Percentiles rank a stretch among this genome's conserved stretches.
Evolutionary conservation across 2,113 vertebrate genomes (phyloP).

Genomic region (Nannobrachium achirus): DNA sequence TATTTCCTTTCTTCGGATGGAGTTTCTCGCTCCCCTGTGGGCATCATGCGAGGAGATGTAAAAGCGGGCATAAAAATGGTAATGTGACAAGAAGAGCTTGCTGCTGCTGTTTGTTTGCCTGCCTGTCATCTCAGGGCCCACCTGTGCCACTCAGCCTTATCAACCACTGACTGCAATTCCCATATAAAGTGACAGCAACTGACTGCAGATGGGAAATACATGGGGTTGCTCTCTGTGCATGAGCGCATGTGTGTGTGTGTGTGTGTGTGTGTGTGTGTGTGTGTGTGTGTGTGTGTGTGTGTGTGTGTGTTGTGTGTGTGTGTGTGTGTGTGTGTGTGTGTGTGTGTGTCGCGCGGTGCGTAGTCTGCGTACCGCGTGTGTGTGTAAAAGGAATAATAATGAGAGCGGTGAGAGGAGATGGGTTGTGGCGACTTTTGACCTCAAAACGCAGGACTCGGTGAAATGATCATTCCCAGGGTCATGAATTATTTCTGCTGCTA

Average conservation of each 20-base stretch:
- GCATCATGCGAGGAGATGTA: conserved; percentile 22
- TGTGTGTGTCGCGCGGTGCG: background rate
- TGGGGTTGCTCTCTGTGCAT: too few relatives aligned
- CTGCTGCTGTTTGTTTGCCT: conserved; percentile 32
- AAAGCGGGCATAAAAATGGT: conserved; percentile 41
- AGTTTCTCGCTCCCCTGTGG: conserved; percentile 9
- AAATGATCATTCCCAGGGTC: conserved; percentile 33
- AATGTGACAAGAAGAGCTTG: conserved; percentile 46
- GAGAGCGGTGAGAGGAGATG: conserved; percentile 45
- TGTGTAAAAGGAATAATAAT: conserved; percentile 20
- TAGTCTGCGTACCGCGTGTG: too few relatives aligned
- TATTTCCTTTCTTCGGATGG: background rate
- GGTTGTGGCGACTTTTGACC: conserved; percentile 64
- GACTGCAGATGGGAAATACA: conserved; percentile 20
- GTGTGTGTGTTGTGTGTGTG: conserved; percentile 2
- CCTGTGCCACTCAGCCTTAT: conserved; percentile 63
- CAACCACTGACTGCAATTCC: conserved; percentile 21
- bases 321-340: conserved; percentile 14
- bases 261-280: conserved; percentile 5
- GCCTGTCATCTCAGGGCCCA: conserved; percentile 50
- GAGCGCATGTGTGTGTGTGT: background rate
- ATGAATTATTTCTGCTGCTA: conserved; percentile 58
- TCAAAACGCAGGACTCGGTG: conserved; percentile 15
- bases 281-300: conserved; percentile 14
- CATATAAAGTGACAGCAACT: conserved; percentile 31